These are phyloP conservation scores for Cryptotis parvus DNA, from an alignment of 2,113 vertebrate species.

Conservation along the genomic window DNA sequence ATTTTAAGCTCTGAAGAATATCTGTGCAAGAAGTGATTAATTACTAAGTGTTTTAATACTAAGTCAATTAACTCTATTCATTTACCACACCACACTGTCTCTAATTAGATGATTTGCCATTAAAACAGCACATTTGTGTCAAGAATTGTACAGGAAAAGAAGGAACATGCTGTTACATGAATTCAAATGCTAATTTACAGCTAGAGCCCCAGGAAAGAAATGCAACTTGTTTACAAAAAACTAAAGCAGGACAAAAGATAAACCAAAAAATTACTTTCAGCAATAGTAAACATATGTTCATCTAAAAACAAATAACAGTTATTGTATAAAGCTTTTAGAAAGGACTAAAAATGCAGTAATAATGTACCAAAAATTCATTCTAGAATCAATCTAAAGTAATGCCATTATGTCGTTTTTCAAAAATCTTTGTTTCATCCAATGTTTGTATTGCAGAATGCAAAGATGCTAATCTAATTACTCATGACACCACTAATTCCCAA, in stretches of 20 bases:
- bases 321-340: slow-evolving; percentile 17
- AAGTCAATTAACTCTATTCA: slow-evolving; percentile 67
- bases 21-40: slow-evolving; percentile 71
- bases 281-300: slow-evolving; percentile 29
- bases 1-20: slow-evolving; percentile 69
- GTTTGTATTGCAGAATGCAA: slow-evolving; percentile 34
- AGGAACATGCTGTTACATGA: slow-evolving; percentile 62
- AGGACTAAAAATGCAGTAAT: not conserved
- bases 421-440: slow-evolving; percentile 7
- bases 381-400: slow-evolving; percentile 15
- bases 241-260: not conserved
- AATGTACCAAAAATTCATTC: not conserved
- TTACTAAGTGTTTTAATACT: slow-evolving; percentile 67
- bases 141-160: slow-evolving; percentile 59
- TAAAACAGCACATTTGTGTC: slow-evolving; percentile 60
- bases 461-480: slow-evolving; percentile 15
- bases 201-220: slow-evolving; percentile 48
- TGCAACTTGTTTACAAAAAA: slow-evolving; percentile 53
- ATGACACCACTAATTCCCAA: slow-evolving; percentile 3
- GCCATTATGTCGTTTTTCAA: slow-evolving; percentile 32
- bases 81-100: slow-evolving; percentile 67
- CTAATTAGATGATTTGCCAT: slow-evolving; percentile 74
- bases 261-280: slow-evolving; percentile 9
- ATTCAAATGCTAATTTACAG: slow-evolving; percentile 69
- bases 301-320: slow-evolving; percentile 8